Base-by-base conservation (phyloP, 35 echinoderm and acorn worm species). In the Lytechinus variegatus region DNA sequence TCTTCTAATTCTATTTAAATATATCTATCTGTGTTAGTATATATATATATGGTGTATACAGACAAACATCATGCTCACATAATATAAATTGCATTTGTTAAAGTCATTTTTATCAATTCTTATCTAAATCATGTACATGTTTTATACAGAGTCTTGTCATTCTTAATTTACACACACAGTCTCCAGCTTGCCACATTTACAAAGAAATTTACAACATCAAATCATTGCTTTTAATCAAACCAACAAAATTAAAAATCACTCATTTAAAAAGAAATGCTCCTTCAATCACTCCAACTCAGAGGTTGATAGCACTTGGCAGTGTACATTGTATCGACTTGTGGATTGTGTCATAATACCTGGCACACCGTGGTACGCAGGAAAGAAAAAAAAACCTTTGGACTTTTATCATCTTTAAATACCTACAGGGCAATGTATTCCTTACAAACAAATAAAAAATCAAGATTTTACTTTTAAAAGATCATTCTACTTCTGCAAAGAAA, bases 21-120 rank as follows among this genome's bases (percentile, higher is more conserved):
- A 90, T 90, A 90, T 90, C 88, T 90, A 90, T 90, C 88, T 90
- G 88, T 90, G 88, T 90, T 90, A 90, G 88, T 90, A 90, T 90
- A 90, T 90, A 90, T 90, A 90, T 33, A 90, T 90, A 9, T 51
- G 33, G 33, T 44, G 33, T 90, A 54, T 90, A 90, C 52, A 90
- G 88, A 90, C 88, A 90, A 44, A 90, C 52, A 14, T 90, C 88
- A 90, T 12, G 88, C 88, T 90, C 88, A 90, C 88, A 90, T 90
- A 90, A 44, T 90, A 90, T 90, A 90, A 90, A 90, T 90, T 90
- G 88, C 88, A 90, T 90, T 90, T 54, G 52, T 90, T 90, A 90
- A 90, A 89, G 14, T 89, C 52, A 89, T 89, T 33, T 89, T 51
- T 89, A 9, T 51, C 9, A 12, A 89, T 33, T 89, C 28, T 89